Percentiles rank a stretch among this genome's conserved stretches.
Evolutionary conservation across 1,140 invertebrate species (phyloP).

Genomic region (Diorhabda sublineata): DNA sequence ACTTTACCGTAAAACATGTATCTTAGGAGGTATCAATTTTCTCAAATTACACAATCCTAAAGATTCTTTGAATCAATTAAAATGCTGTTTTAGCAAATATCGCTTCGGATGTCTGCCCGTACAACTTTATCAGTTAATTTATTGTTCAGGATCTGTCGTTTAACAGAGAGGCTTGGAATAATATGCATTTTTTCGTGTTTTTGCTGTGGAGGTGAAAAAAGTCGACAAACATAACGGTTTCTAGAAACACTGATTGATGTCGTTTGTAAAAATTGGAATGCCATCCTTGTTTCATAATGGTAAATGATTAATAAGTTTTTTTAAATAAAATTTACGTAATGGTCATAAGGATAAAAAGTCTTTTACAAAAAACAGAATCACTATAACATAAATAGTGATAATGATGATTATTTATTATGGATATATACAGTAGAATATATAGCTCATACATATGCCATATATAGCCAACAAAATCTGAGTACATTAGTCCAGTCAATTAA

Average conservation of each 20-base stretch:
- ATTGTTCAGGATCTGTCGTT: neutral
- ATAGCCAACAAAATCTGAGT: too few species aligned
- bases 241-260: neutral
- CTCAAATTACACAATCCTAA: conserved; percentile 2
- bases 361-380: too few species aligned
- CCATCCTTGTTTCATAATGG: neutral
- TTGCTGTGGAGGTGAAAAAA: neutral
- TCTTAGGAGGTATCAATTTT: conserved; percentile 1
- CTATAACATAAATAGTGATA: too few species aligned
- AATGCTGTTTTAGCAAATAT: conserved; percentile 3
- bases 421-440: too few species aligned
- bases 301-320: too few species aligned
- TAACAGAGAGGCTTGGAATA: conserved; percentile 2
- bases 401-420: too few species aligned
- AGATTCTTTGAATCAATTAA: conserved; percentile 3
- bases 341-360: too few species aligned
- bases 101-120: conserved; percentile 1
- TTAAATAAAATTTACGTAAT: too few species aligned
- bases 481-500: too few species aligned
- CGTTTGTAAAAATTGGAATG: conserved; percentile 2
- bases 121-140: conserved; percentile 1
- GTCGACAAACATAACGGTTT: neutral
- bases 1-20: conserved; percentile 2
- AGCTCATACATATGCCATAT: too few species aligned
- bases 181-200: neutral